phyloP scores from a whole-genome alignment of 2,888 invertebrate species.

The Lymantria dispar region DNA sequence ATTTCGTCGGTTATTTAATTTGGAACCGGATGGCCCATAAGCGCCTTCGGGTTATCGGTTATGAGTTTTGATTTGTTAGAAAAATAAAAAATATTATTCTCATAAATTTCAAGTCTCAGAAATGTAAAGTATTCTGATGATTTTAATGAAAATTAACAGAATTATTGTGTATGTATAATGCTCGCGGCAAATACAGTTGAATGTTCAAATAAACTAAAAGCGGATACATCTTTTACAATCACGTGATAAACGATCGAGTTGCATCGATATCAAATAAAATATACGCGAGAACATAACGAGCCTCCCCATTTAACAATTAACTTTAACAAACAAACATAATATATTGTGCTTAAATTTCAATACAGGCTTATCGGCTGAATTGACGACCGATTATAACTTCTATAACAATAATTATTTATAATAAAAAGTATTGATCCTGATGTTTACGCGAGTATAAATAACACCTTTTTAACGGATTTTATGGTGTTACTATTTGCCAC shows the following conservation, averaged over 20 bases:
- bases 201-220: constrained; percentile 48
- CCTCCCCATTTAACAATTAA: constrained; percentile 79
- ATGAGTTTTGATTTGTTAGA: constrained; percentile 33
- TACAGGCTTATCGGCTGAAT: constrained; percentile 64
- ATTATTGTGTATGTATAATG: constrained; percentile 38
- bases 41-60: constrained; percentile 24
- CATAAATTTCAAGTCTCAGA: constrained; percentile 20
- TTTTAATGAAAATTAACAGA: constrained; percentile 49
- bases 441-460: no score
- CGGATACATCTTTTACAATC: constrained; percentile 77
- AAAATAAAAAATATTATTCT: constrained; percentile 30
- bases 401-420: constrained; percentile 33
- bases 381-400: constrained; percentile 56
- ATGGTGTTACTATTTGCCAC: no score
- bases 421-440: no score
- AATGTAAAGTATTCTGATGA: constrained; percentile 22
- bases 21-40: constrained; percentile 23
- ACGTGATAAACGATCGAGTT: constrained; percentile 57
- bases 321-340: constrained; percentile 82
- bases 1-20: constrained; percentile 53
- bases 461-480: no score
- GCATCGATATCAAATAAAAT: constrained; percentile 66
- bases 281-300: constrained; percentile 73
- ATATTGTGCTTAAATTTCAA: constrained; percentile 80
- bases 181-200: constrained; percentile 36